Evolutionary conservation across 2,888 invertebrate genomes (phyloP).

Genomic region (Aproaerema taeniolella): DNA sequence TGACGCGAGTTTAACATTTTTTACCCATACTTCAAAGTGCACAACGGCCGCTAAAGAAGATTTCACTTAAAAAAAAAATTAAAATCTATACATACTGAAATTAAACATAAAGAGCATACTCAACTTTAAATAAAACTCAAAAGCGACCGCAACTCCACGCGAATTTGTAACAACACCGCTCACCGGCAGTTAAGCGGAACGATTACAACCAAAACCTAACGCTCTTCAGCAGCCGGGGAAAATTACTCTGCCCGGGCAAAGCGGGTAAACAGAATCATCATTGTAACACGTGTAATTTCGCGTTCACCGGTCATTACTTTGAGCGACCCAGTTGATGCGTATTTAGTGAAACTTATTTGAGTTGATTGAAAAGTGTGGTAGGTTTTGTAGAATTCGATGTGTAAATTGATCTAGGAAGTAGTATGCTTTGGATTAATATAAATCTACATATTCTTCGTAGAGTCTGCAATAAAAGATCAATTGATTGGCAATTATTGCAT

Average conservation of each 20-base stretch:
- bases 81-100: no score
- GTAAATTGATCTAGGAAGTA: no score
- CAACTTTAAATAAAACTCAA: background rate
- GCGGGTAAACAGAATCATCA: conserved; percentile 63
- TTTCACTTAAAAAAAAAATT: no score
- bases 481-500: no score
- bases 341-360: background rate
- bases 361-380: background rate
- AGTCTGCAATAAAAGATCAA: no score
- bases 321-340: conserved; percentile 25
- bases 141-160: conserved; percentile 6
- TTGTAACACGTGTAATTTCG: conserved; percentile 70
- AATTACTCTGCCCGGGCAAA: conserved; percentile 38
- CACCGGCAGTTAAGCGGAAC: conserved; percentile 49
- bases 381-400: background rate
- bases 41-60: no score
- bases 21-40: no score
- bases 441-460: no score
- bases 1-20: no score
- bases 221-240: conserved; percentile 50
- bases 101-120: no score
- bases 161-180: conserved; percentile 3
- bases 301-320: conserved; percentile 67
- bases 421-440: no score
- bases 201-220: conserved; percentile 55